Conservation (phyloP, 2,113 vertebrate genomes). For the Charina bottae region DNA sequence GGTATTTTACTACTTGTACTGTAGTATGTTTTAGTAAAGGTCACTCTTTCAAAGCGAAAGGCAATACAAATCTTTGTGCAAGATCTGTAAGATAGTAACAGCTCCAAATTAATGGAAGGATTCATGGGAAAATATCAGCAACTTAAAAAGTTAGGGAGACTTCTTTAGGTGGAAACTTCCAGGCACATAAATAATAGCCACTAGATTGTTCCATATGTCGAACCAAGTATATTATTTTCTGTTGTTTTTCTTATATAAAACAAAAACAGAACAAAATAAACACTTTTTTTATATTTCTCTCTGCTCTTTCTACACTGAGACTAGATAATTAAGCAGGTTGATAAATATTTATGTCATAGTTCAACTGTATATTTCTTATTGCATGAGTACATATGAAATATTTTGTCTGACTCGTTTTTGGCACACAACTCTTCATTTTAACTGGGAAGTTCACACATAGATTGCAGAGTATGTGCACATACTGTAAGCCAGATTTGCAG, state of each 20-base stretch:
- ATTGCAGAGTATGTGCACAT: no score
- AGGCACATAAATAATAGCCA: neutral
- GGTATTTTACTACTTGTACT: neutral
- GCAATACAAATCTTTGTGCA: slow-evolving; percentile 11
- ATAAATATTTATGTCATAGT: neutral
- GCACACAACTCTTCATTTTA: neutral
- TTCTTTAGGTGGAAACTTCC: neutral
- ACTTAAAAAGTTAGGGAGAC: neutral
- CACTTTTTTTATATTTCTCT: neutral
- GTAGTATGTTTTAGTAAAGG: neutral
- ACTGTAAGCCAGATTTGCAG: neutral
- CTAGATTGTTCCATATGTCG: neutral
- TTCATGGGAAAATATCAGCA: neutral
- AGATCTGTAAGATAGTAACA: neutral
- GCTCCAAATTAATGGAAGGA: neutral
- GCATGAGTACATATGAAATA: neutral
- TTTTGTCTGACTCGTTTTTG: neutral
- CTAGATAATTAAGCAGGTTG: neutral
- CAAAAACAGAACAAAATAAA: neutral
- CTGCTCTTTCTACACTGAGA: neutral
- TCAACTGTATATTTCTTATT: neutral
- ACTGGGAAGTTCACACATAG: neutral
- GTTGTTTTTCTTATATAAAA: neutral
- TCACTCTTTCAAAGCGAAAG: slow-evolving; percentile 18
- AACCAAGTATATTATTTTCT: neutral